Percentiles rank a stretch among this genome's conserved stretches.
phyloP scores from a whole-genome alignment of 53 echinoderm and acorn worm genomes.

The Apostichopus leukothele region DNA sequence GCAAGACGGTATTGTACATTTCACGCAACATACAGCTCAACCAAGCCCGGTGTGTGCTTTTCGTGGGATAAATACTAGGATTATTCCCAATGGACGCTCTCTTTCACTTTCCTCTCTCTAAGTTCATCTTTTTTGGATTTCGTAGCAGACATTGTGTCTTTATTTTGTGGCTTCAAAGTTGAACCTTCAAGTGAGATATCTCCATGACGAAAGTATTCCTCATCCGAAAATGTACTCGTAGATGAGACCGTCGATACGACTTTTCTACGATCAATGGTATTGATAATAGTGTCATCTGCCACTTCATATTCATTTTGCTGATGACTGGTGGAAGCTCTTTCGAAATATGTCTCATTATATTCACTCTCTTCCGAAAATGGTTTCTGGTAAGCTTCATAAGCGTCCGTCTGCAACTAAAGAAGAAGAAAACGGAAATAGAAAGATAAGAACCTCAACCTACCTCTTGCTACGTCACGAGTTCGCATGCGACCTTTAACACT shows the following conservation, averaged over 20 bases:
- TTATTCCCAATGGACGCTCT: background rate
- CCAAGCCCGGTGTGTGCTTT: too few species aligned
- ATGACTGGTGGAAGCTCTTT: background rate
- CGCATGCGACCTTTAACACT: too few species aligned
- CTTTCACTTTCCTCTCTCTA: background rate
- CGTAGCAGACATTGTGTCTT: background rate
- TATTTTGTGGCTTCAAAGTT: background rate
- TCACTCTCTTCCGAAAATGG: background rate
- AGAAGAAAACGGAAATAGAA: too few species aligned
- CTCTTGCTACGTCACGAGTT: too few species aligned
- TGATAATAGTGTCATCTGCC: background rate
- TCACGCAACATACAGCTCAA: too few species aligned
- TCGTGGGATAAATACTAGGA: too few species aligned
- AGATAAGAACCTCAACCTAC: too few species aligned
- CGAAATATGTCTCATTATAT: background rate
- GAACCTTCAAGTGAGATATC: background rate
- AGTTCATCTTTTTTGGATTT: background rate
- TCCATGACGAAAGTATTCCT: background rate
- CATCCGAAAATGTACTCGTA: background rate
- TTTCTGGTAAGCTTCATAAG: background rate
- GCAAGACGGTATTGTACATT: too few species aligned
- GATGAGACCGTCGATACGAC: background rate
- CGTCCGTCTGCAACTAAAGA: too few species aligned
- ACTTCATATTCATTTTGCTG: background rate
- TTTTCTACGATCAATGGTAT: background rate